Evolutionary conservation across 2,113 vertebrate species (phyloP).

Genomic region (Mirounga angustirostris): DNA sequence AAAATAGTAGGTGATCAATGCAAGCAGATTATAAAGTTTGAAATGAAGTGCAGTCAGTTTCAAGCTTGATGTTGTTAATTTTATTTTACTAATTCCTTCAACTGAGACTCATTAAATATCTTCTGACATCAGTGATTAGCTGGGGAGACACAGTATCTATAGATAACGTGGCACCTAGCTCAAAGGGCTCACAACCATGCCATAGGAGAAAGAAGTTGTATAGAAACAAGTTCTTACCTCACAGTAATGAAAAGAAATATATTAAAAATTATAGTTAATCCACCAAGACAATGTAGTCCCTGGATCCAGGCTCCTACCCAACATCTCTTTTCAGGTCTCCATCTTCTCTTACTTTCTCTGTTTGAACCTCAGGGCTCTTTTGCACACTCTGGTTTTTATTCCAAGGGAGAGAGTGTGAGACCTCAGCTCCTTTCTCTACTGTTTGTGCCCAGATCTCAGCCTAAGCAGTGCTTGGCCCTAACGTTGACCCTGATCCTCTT

Average conservation of each 20-base stretch:
- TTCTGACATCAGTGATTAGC: neutral
- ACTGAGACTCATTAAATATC: neutral
- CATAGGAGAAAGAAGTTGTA: neutral
- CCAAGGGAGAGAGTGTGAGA: neutral
- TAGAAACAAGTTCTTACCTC: neutral
- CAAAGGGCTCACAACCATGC: neutral
- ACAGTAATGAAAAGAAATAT: neutral
- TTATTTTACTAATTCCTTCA: neutral
- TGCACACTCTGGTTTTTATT: neutral
- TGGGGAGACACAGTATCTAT: neutral
- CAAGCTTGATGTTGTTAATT: neutral
- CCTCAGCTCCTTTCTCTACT: neutral
- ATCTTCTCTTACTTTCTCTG: neutral
- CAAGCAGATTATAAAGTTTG: neutral
- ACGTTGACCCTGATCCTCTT: neutral
- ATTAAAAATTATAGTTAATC: neutral
- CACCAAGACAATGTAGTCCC: neutral
- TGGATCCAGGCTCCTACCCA: neutral
- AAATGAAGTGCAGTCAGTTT: neutral
- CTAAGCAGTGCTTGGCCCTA: accelerated
- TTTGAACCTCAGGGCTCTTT: neutral
- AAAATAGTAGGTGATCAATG: neutral
- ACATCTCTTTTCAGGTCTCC: neutral
- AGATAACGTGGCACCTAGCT: neutral
- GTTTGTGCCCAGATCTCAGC: neutral